phyloP scores from a whole-genome alignment of 2,888 invertebrate species.

The Tineola bisselliella region DNA sequence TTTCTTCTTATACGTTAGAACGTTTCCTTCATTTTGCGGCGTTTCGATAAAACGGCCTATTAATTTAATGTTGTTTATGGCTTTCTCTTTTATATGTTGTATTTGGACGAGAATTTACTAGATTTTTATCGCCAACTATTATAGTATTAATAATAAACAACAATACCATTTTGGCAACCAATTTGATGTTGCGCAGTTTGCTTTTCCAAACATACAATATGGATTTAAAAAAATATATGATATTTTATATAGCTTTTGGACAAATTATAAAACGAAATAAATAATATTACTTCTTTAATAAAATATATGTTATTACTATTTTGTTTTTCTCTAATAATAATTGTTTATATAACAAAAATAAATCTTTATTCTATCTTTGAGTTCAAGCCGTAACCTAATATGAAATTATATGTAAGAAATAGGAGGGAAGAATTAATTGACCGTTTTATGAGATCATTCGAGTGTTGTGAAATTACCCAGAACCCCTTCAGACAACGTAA shows the following conservation, averaged over 20 bases:
- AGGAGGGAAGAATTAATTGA: slow-evolving; percentile 4
- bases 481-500: background rate
- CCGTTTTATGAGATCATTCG: slow-evolving; percentile 9
- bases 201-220: too few species aligned
- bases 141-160: background rate
- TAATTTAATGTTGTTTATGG: slow-evolving; percentile 16
- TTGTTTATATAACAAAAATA: too few species aligned
- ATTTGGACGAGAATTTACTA: background rate
- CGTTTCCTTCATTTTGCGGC: slow-evolving; percentile 13
- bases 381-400: background rate
- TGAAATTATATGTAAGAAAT: background rate
- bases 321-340: too few species aligned
- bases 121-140: background rate
- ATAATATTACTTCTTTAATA: too few species aligned
- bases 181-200: too few species aligned
- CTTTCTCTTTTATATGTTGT: slow-evolving; percentile 9
- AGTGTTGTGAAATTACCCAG: slow-evolving; percentile 4
- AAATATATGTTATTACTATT: too few species aligned
- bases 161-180: background rate
- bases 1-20: slow-evolving; percentile 12
- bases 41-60: slow-evolving; percentile 16
- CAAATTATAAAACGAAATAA: too few species aligned
- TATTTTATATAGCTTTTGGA: too few species aligned
- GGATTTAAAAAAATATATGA: too few species aligned
- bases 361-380: too few species aligned